Conservation (phyloP, 1,140 invertebrate species). For the Lordiphosa clarofinis region DNA sequence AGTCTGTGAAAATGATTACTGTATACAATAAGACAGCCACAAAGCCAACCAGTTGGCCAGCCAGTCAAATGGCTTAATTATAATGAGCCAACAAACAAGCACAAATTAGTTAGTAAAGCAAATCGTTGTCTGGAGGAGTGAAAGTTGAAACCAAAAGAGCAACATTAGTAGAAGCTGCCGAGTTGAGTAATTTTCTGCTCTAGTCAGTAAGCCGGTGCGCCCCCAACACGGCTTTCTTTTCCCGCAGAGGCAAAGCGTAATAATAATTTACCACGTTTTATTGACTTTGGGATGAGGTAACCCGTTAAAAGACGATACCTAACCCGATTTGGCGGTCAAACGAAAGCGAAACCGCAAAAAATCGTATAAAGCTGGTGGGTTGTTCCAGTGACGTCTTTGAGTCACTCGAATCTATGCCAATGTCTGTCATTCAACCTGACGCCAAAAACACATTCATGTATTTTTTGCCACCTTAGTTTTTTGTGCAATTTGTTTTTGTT, state of each 20-base stretch:
- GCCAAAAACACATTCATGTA: neutral
- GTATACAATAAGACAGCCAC: constrained; percentile 6
- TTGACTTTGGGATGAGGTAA: constrained; percentile 9
- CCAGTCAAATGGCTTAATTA: constrained; percentile 10
- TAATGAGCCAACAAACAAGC: constrained; percentile 7
- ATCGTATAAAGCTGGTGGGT: constrained; percentile 7
- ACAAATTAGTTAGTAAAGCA: constrained; percentile 13
- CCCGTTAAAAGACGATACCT: constrained; percentile 4
- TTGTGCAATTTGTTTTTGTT: constrained; percentile 13
- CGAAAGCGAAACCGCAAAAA: constrained; percentile 13
- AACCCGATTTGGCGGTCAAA: constrained; percentile 13
- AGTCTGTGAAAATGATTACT: constrained; percentile 12
- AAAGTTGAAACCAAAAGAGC: constrained; percentile 13
- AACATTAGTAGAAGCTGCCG: neutral
- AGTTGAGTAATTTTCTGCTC: constrained; percentile 15
- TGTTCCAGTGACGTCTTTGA: constrained; percentile 11
- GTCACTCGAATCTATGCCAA: constrained; percentile 10
- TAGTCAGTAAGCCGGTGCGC: constrained; percentile 5
- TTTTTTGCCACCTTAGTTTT: constrained; percentile 8
- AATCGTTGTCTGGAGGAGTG: constrained; percentile 12
- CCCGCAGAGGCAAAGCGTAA: constrained; percentile 1
- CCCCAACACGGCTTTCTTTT: constrained; percentile 9
- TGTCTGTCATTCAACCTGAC: constrained; percentile 12
- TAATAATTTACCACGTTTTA: constrained; percentile 13
- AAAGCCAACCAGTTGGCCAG: constrained; percentile 4